Evolutionary conservation across 2,113 vertebrate genomes (phyloP).

Genomic region (Neolamprologus variostigma): DNA sequence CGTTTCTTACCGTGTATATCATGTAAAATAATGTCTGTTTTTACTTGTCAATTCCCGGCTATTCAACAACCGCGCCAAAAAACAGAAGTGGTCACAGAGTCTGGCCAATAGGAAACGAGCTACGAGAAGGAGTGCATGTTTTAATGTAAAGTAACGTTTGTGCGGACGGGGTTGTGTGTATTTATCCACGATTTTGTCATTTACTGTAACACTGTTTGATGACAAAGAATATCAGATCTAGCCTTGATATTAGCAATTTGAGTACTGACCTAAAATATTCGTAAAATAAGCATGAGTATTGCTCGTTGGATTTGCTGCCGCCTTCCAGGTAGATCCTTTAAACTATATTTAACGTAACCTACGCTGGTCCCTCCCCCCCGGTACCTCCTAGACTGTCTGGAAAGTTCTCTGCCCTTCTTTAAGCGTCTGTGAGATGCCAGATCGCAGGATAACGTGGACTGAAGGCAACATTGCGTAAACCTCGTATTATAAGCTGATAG

Average conservation of each 20-base stretch:
- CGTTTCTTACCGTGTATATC: neutral
- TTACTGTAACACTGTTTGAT: neutral
- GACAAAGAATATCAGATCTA: neutral
- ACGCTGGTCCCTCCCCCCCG: neutral
- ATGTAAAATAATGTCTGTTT: neutral
- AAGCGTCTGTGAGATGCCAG: neutral
- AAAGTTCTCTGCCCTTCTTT: constrained; percentile 70
- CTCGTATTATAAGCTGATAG: neutral
- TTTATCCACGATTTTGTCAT: neutral
- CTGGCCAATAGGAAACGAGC: constrained; percentile 41
- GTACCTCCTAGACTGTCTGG: constrained; percentile 52
- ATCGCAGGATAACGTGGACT: constrained; percentile 14
- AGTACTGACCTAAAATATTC: fast-evolving
- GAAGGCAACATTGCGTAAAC: neutral
- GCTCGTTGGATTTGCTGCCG: neutral
- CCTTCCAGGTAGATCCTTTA: neutral
- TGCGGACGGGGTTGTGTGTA: neutral
- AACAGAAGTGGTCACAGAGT: neutral
- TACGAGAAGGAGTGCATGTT: neutral
- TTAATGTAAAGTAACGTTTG: fast-evolving
- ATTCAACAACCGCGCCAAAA: constrained; percentile 55
- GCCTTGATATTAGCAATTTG: fast-evolving
- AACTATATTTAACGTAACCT: fast-evolving
- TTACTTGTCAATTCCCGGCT: neutral
- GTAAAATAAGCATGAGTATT: neutral